Conservation (phyloP, 2,113 vertebrate species). For the Acinonyx jubatus region DNA sequence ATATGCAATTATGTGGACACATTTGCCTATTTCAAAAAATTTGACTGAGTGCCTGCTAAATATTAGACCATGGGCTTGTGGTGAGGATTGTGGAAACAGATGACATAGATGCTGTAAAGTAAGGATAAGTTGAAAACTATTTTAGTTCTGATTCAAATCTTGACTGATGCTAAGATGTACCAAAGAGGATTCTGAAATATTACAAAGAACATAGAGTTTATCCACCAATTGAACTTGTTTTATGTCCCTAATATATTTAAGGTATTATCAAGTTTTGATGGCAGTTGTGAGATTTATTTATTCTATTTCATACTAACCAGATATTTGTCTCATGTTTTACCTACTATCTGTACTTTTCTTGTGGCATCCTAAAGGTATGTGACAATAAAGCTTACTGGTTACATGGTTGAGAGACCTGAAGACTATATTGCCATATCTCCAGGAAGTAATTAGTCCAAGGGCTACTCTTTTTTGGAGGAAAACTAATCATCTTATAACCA, state of each 20-base stretch:
- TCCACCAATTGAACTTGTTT: neutral
- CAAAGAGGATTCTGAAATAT: conserved; percentile 2
- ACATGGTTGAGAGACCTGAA: neutral
- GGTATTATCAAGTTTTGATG: neutral
- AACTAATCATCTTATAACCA: neutral
- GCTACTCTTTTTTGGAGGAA: neutral
- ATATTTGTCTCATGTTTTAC: neutral
- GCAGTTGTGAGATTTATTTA: conserved; percentile 3
- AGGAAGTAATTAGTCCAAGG: neutral
- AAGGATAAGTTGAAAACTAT: neutral
- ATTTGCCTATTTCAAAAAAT: neutral
- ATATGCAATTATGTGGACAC: neutral
- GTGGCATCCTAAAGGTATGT: neutral
- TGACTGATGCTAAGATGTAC: neutral
- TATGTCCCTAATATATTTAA: neutral
- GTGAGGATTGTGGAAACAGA: neutral
- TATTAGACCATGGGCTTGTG: neutral
- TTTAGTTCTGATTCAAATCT: neutral
- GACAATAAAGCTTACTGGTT: neutral
- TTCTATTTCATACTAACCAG: neutral
- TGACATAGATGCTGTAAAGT: neutral
- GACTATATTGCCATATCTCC: neutral
- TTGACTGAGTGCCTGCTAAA: neutral
- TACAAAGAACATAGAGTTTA: neutral
- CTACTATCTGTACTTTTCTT: neutral